These are phyloP conservation scores for Xenopus tropicalis DNA, from an alignment of 2,113 vertebrate genomes.

Conservation along the genomic window DNA sequence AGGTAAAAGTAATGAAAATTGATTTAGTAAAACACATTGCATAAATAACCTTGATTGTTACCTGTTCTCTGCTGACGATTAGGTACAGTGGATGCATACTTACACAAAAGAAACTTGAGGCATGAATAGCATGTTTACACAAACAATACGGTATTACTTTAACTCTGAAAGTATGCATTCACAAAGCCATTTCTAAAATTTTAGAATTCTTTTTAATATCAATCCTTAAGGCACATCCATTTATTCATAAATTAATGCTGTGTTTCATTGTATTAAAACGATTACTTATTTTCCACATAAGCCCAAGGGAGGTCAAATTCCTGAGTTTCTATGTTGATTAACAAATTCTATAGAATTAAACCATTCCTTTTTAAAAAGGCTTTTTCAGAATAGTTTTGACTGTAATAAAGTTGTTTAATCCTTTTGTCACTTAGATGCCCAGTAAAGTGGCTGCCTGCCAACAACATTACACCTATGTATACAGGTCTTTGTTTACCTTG, in stretches of 20 bases:
- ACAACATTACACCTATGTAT: too few species aligned
- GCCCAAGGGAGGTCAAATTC: conserved; percentile 20
- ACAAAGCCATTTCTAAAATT: conserved; percentile 18
- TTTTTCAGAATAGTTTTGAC: too few species aligned
- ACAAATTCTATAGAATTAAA: conserved; percentile 14
- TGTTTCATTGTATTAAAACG: conserved; percentile 33
- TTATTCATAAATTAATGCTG: conserved; percentile 35
- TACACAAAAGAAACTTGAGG: conserved; percentile 20
- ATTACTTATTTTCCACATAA: conserved; percentile 24
- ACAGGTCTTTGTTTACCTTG: too few species aligned
- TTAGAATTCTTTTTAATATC: conserved; percentile 23
- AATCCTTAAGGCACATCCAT: conserved; percentile 30
- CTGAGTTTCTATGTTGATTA: conserved; percentile 1
- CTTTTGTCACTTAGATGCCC: too few species aligned
- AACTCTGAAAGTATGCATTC: conserved; percentile 19
- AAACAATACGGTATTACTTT: conserved; percentile 21
- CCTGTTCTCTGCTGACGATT: conserved; percentile 24
- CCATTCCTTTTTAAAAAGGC: neutral
- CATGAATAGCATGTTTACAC: conserved; percentile 34
- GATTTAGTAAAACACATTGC: conserved; percentile 13
- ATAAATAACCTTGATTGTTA: conserved; percentile 40
- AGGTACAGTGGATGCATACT: conserved; percentile 30
- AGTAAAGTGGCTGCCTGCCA: too few species aligned
- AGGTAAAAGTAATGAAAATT: conserved; percentile 31
- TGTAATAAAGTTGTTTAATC: too few species aligned